Conservation (phyloP, 92 coral and sea anemone genomes). For the Phenganax stokvisi region DNA sequence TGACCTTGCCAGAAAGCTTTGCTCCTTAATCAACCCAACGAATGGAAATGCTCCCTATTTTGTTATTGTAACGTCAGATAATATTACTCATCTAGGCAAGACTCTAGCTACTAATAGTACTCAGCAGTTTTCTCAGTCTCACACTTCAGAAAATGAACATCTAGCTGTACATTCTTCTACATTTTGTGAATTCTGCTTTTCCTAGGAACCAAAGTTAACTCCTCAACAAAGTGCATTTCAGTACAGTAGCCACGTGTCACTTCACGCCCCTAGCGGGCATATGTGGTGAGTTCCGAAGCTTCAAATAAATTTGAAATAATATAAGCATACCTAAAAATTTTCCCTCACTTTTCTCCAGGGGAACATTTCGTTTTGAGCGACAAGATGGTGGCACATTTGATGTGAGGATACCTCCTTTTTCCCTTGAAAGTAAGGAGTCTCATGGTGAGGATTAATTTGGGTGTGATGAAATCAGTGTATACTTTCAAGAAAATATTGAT, state of each 20-base stretch:
- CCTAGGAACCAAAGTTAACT: slow-evolving; percentile 80
- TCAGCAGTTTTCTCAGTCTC: no score
- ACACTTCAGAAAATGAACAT: no score
- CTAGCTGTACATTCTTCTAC: neutral
- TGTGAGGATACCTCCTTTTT: slow-evolving; percentile 91
- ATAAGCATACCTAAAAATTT: neutral
- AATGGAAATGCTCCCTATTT: no score
- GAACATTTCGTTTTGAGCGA: slow-evolving; percentile 87
- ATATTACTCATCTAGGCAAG: neutral
- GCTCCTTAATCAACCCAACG: no score
- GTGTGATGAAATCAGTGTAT: no score
- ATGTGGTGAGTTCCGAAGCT: slow-evolving; percentile 66
- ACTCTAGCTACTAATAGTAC: neutral
- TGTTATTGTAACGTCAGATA: neutral
- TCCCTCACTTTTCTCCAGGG: slow-evolving; percentile 53
- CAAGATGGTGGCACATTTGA: slow-evolving; percentile 94
- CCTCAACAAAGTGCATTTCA: slow-evolving; percentile 96
- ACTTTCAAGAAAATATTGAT: no score
- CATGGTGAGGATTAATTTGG: slow-evolving; percentile 19
- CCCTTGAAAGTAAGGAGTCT: slow-evolving; percentile 92
- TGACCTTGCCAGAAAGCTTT: neutral
- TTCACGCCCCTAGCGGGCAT: slow-evolving; percentile 98
- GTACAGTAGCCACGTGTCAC: slow-evolving; percentile 96
- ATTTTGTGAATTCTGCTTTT: neutral
- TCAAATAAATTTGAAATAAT: neutral